Base-by-base conservation (phyloP, 2,888 invertebrate species). In the Trissonchulus latispiculum region DNA sequence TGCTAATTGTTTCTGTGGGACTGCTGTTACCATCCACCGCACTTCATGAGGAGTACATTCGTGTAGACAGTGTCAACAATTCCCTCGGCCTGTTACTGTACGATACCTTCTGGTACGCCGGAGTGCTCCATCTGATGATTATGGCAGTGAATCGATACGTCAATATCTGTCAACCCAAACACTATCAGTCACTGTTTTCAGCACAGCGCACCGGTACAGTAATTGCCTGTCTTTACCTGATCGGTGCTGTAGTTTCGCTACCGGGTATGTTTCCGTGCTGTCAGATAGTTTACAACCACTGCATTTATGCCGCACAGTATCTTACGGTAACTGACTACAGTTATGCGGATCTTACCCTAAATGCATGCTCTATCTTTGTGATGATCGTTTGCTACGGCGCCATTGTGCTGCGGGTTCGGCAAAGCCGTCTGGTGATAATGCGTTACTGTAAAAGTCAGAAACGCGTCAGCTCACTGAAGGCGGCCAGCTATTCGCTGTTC, bases 11-110 rank as follows among this genome's bases (percentile, higher is more conserved):
- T 67, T 78, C 78, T 15, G 71, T 80, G 23, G 76, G 76, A 0
- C 80, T 80, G 73, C 75, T 81, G 3, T 78, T 81, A 2, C 80
- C 80, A 1, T 79, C 80, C 29, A 81, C 81, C 1, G 78, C 78
- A 0, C 78, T 80, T 37, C 81, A 81, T 73, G 77, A 76, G n/a
- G 70, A 28, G 35, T 76, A 48, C 35, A 28, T 72, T 3, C 1
- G 2, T 1, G n/a, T 29, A 1, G 37, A 48, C 1, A n/a, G 62
- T 28, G 68, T 66, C 33, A 23, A n/a, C 29, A 74, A 71, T 48
- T 66, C 73, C 28, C 28, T 73, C 35, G 70, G 64, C 1, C n/a
- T 75, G n/a, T 66, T 69, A 28, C 69, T 74, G 33, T 75, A 75
- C 64, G 73, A 75, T 35, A 36, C 73, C 1, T 73, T 72, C 36